These are phyloP conservation scores for Phortica variegata DNA, from an alignment of 1,140 invertebrate genomes.

Conservation along the genomic window DNA sequence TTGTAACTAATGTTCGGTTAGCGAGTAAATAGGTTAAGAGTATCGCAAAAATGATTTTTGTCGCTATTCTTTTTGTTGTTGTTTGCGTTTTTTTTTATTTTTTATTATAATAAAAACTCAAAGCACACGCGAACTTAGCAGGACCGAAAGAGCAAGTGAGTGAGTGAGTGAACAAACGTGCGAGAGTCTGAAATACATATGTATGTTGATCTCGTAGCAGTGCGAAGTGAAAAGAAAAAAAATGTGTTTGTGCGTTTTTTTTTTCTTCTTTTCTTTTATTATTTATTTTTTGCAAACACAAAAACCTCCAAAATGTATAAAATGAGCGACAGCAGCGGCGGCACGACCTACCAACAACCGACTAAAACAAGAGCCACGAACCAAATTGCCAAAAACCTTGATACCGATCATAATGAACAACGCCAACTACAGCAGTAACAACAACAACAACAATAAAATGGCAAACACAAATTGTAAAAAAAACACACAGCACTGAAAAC, in stretches of 20 bases:
- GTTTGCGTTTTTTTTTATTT: constrained; percentile 28
- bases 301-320: too few relatives aligned
- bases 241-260: too few relatives aligned
- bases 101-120: constrained; percentile 21
- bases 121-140: constrained; percentile 38
- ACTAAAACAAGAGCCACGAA: constrained; percentile 47
- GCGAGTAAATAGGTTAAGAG: constrained; percentile 56
- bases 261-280: too few relatives aligned
- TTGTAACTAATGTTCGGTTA: constrained; percentile 49
- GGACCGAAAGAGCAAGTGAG: too few relatives aligned
- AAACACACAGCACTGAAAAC: constrained; percentile 22
- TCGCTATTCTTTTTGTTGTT: constrained; percentile 17
- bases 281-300: too few relatives aligned
- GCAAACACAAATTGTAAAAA: not conserved
- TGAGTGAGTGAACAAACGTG: constrained; percentile 16
- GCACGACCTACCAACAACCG: constrained; percentile 52
- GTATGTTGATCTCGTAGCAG: constrained; percentile 41
- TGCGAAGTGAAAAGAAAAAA: constrained; percentile 32
- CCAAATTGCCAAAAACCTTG: constrained; percentile 58
- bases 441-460: constrained; percentile 8
- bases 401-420: constrained; percentile 49
- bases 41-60: constrained; percentile 37
- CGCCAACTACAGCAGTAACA: not conserved
- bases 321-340: constrained; percentile 19
- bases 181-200: not conserved